These are phyloP conservation scores for Stenoptilia bipunctidactyla DNA, from an alignment of 2,888 invertebrate species.

Conservation along the genomic window DNA sequence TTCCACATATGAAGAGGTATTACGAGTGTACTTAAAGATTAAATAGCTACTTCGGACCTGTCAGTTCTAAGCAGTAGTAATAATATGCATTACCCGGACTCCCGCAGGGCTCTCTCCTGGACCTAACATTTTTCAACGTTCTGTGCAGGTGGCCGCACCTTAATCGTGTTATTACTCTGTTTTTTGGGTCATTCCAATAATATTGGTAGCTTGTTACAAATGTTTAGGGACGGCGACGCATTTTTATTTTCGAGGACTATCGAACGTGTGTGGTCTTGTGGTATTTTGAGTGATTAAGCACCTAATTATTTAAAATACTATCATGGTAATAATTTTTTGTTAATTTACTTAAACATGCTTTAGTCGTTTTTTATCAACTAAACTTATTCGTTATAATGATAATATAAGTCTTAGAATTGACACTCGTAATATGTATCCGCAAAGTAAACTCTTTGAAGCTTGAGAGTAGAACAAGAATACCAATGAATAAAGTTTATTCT, in stretches of 20 bases:
- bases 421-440: too few relatives aligned
- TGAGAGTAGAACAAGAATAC: too few relatives aligned
- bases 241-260: conserved; percentile 4
- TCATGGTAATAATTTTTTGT: neutral
- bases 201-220: conserved; percentile 23
- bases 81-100: conserved; percentile 62
- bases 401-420: too few relatives aligned
- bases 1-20: too few relatives aligned
- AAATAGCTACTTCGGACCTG: too few relatives aligned
- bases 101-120: conserved; percentile 29
- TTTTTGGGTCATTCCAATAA: conserved; percentile 51
- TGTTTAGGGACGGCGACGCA: conserved; percentile 13
- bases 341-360: neutral
- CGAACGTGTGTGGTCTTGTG: conserved; percentile 27
- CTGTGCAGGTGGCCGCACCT: conserved; percentile 28
- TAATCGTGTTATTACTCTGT: conserved; percentile 50
- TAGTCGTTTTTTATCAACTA: too few relatives aligned
- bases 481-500: too few relatives aligned
- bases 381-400: too few relatives aligned
- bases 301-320: conserved; percentile 1
- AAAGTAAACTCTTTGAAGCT: too few relatives aligned
- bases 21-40: too few relatives aligned
- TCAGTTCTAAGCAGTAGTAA: conserved; percentile 29
- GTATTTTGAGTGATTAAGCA: conserved; percentile 6
- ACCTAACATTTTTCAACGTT: conserved; percentile 58